Base-by-base conservation (phyloP, 2,113 vertebrate species). In the Rhinolophus ferrumequinum region DNA sequence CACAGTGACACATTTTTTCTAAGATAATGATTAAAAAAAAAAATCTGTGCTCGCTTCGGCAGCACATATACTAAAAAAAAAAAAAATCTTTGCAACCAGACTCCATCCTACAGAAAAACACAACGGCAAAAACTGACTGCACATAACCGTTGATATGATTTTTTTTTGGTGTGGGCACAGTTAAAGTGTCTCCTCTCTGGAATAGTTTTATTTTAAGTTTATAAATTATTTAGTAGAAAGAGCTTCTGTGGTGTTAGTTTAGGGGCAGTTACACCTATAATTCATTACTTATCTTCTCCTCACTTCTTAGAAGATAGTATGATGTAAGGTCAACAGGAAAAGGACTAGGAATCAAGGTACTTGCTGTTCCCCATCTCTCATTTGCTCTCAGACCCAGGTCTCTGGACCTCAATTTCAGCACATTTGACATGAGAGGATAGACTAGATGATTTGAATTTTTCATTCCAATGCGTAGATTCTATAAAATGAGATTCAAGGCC, bases 401-500 rank as follows among this genome's bases (percentile, higher is more conserved):
- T 60, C 21, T 69, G 22, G 24, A 77, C 14, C 28, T 80, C 62
- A 77, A 0, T 33, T 52, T 70, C 18, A 15, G 85, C 47, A 52
- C 44, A 28, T 88, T 87, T 93, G 69, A 79, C 80, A 84, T 38
- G 9, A 70, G 10, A 91, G 2, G 14, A 3, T 30, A 83, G 26
- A 66, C 50, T 33, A 58, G 52, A 66, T 72, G 66, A 30, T 82
- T 86, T 89, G 66, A 89, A 93, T 77, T 95, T 85, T 96, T 58
- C 6, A 10, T 72, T 64, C 21, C 50, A 56, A 22, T 47, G 28
- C 8, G 86, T 62, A 35, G 38, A 30, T 60, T 41, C 16, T 70
- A 66, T 58, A 67, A 83, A 82, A 67, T 52, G 8, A 22, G 90
- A 66, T 62, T 73, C 30, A 80, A 79, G 1, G 11, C 14, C 18